Evolutionary conservation across 2,888 invertebrate species (phyloP), one percentile per base, ranked within the genome.

Genomic region (Pogonocherus hispidulus): DNA sequence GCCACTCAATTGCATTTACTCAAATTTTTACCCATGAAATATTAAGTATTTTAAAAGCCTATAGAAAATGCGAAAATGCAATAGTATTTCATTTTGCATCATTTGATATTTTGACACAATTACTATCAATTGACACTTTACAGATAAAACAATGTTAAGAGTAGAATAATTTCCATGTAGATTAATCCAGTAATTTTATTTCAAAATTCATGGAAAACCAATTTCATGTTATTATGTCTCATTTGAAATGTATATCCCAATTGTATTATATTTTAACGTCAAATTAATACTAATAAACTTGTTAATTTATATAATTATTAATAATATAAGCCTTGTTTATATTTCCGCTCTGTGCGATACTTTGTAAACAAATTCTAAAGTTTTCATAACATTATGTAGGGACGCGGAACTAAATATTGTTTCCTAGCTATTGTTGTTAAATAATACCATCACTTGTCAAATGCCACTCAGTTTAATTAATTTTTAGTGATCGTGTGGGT

Each of bases 41-140:
- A n/a, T n/a, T n/a, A n/a, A n/a, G n/a, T n/a, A n/a, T n/a, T n/a
- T n/a, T n/a, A n/a, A n/a, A n/a, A n/a, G n/a, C n/a, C n/a, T n/a
- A n/a, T n/a, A n/a, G n/a, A n/a, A n/a, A n/a, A n/a, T n/a, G n/a
- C n/a, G n/a, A n/a, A n/a, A n/a, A n/a, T n/a, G n/a, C n/a, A n/a
- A n/a, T n/a, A n/a, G n/a, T n/a, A 66, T 56, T 69, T 67, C 63
- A 67, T 64, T 67, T 63, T 62, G 64, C 64, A 67, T 67, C 62
- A 62, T 62, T 67, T 64, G n/a, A n/a, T n/a, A 5, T 8, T 27
- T 27, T 27, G 27, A 27, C 27, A 27, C 27, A 67, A 67, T 67
- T 70, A 11, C 1, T 3, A 11, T 22, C 22, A 57, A 44, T 14
- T 44, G 14, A 11, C 23, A 18, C 22, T 11, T 23, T 54, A 18